Percentiles rank a stretch among this genome's conserved stretches.
Evolutionary conservation across 2,113 vertebrate genomes (phyloP).

Genomic region (Rousettus leschenaultii): DNA sequence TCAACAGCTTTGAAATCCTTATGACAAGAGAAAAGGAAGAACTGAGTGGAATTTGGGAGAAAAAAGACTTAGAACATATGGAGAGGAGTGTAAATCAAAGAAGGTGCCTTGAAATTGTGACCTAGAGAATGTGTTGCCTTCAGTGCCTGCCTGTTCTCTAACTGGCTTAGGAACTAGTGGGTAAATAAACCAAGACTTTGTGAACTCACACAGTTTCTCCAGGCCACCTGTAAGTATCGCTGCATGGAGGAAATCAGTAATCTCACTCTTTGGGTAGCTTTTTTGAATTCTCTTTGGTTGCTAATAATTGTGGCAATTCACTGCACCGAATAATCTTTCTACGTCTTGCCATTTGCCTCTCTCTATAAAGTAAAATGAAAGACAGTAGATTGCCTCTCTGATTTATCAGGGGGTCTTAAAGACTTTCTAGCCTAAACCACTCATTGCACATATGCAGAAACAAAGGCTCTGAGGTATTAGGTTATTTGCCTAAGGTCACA

Average conservation of each 20-base stretch:
- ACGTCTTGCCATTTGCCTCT: not conserved
- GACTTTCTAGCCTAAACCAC: not conserved
- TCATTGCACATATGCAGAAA: not conserved
- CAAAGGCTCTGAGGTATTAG: not conserved
- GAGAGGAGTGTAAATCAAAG: not conserved
- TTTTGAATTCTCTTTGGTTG: not conserved
- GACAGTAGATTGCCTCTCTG: not conserved
- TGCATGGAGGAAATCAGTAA: not conserved
- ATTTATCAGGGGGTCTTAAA: not conserved
- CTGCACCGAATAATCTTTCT: not conserved
- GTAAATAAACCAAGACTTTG: not conserved
- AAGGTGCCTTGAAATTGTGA: not conserved
- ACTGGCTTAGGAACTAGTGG: not conserved
- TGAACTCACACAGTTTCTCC: not conserved
- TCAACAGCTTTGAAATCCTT: not conserved
- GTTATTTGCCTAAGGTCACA: not conserved
- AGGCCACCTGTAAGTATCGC: not conserved
- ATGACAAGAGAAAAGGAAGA: not conserved
- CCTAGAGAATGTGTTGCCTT: not conserved
- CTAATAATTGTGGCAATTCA: not conserved
- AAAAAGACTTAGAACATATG: not conserved
- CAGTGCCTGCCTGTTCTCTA: not conserved
- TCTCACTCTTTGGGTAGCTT: not conserved
- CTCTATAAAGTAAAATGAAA: not conserved
- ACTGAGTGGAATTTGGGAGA: not conserved